Evolutionary conservation across 2,797 vertebrate genomes (phyloP).

Genomic region (Acanthurus leucopareius): DNA sequence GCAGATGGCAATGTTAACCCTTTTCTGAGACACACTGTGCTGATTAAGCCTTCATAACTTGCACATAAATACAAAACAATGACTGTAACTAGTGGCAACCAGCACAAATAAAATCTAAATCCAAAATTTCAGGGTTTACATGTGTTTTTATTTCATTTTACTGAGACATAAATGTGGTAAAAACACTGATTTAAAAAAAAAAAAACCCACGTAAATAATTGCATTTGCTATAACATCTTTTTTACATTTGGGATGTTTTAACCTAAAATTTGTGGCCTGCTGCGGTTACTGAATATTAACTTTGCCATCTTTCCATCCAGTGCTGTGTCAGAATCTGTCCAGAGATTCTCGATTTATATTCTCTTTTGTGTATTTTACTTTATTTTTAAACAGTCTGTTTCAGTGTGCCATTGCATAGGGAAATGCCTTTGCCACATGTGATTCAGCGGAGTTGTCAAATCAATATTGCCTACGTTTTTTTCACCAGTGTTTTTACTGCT

Average conservation of each 20-base stretch:
- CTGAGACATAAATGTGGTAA: background rate
- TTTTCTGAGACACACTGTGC: constrained; percentile 8
- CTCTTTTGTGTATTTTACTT: background rate
- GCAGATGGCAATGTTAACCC: constrained; percentile 66
- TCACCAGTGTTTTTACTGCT: background rate
- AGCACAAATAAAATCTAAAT: background rate
- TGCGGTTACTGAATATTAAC: background rate
- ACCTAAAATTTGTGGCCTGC: background rate
- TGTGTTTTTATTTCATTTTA: background rate
- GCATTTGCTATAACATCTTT: background rate
- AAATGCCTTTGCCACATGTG: background rate
- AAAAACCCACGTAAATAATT: background rate
- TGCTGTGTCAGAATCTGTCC: background rate
- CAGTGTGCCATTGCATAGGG: background rate
- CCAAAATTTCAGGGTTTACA: background rate
- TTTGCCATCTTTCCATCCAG: background rate
- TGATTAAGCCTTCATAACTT: background rate
- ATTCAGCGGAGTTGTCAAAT: background rate
- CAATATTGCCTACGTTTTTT: background rate
- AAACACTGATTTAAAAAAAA: background rate
- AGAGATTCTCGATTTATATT: too few species aligned
- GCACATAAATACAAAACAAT: background rate
- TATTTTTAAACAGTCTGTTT: background rate
- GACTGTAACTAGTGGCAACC: background rate
- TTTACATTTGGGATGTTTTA: background rate